Conservation (phyloP, 1,140 invertebrate species). For the Drosophila cardini region DNA sequence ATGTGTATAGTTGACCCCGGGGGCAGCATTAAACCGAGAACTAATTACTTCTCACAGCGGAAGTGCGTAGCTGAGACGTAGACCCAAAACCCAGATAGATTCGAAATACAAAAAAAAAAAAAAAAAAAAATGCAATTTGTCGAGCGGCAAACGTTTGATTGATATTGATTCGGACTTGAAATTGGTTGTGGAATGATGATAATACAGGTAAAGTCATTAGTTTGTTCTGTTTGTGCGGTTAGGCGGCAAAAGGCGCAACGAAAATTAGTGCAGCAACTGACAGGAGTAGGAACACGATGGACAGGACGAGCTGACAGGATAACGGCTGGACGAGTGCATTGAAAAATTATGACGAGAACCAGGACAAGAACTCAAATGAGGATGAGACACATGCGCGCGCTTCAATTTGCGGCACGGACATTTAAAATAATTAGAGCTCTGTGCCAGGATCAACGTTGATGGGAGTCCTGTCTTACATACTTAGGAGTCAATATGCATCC, state of each 20-base stretch:
- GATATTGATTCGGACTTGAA: slow-evolving; percentile 74
- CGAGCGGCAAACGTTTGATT: slow-evolving; percentile 78
- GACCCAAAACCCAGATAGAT: slow-evolving; percentile 1
- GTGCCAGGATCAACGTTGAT: slow-evolving; percentile 40
- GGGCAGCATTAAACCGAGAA: slow-evolving; percentile 39
- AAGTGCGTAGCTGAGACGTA: slow-evolving; percentile 21
- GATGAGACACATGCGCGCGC: slow-evolving; percentile 68
- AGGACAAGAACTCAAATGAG: background rate
- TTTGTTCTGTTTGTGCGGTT: slow-evolving; percentile 45
- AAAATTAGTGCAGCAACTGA: slow-evolving; percentile 68
- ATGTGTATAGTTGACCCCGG: background rate
- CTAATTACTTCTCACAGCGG: slow-evolving; percentile 68
- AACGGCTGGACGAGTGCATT: background rate
- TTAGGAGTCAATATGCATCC: slow-evolving; percentile 20
- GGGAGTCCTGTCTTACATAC: background rate
- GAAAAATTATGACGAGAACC: background rate
- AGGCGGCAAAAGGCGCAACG: slow-evolving; percentile 60
- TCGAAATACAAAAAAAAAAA: slow-evolving; percentile 9
- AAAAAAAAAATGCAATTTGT: slow-evolving; percentile 68
- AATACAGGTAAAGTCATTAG: slow-evolving; percentile 65
- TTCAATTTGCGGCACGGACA: slow-evolving; percentile 68
- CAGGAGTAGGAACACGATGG: slow-evolving; percentile 2
- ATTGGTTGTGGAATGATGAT: slow-evolving; percentile 9
- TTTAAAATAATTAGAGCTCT: slow-evolving; percentile 75
- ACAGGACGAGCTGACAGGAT: background rate